These are phyloP conservation scores for Polypterus bichir DNA, from an alignment of 2,113 vertebrate genomes.

Conservation along the genomic window DNA sequence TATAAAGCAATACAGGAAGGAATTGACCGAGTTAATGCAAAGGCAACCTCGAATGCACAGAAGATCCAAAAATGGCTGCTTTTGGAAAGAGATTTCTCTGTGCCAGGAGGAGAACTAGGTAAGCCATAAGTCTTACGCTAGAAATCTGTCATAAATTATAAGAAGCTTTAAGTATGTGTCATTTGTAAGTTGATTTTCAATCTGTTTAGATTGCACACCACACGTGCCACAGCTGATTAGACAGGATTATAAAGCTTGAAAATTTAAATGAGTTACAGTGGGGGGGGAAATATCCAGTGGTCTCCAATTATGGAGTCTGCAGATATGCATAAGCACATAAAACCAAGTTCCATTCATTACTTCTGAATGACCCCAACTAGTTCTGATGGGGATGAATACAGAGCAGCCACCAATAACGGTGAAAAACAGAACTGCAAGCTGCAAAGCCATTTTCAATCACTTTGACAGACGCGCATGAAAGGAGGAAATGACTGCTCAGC, in stretches of 20 bases:
- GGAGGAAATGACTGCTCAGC: no score
- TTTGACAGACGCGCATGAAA: no score
- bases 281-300: neutral
- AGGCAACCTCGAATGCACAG: conserved; percentile 45
- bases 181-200: neutral
- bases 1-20: conserved; percentile 49
- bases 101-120: conserved; percentile 54
- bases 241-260: neutral
- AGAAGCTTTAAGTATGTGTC: neutral
- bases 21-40: conserved; percentile 39
- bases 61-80: conserved; percentile 51
- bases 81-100: conserved; percentile 45
- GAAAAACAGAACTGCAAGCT: no score
- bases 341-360: no score
- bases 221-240: neutral
- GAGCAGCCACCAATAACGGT: no score
- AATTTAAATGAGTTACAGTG: neutral
- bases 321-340: no score
- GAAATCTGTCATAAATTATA: neutral
- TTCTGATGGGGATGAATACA: no score
- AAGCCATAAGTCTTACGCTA: conserved; percentile 14
- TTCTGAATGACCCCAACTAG: no score
- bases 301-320: no score
- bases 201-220: neutral
- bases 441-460: no score